Base-by-base conservation (phyloP, 2,113 vertebrate genomes). In the Bagarius yarrelli region DNA sequence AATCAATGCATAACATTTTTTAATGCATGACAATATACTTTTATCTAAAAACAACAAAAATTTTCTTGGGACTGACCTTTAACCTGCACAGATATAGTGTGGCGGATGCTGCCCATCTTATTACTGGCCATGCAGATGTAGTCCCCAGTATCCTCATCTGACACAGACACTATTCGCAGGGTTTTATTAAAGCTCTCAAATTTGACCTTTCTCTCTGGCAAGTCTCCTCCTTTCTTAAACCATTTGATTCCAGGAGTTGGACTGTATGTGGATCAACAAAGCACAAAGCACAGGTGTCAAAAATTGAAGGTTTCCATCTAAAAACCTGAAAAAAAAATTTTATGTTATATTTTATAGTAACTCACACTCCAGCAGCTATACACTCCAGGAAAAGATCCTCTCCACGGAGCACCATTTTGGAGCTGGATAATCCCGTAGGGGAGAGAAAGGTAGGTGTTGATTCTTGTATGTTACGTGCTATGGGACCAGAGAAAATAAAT, bases 91-190 rank as follows among this genome's bases (percentile, higher is more conserved):
- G 91, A 94, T 92, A 99, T 96, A 71, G 95, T 94, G 92, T 98
- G 98, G 59, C 94, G 95, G 83, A 94, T 96, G 89, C 94, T 97
- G 88, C 97, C 98, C 84, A 97, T 93, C 83, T 95, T 95, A 91
- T 96, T 99, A 44, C 94, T 97, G 1, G 97, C 97, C 93, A 98
- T 93, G 92, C 98, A 99, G 81, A 95, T 94, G 66, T 99, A 99
- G 23, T 96, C 96, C 57, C 98, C 98, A 0, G 94, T 94, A 40
- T 99, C 97, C 81, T 98, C 98, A 88, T 99, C 97, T 0, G 98
- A 99, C 76, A 99, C 94, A 0, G 92, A 94, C 80, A 91, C 85
- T 60, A 99, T 95, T 0, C 93, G 94, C 82, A 99, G 93, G 0
- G 96, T 95, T 87, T 99, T 99, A 88, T 96, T 96, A 78, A 93